Percentiles rank a stretch among this genome's conserved stretches.
These are phyloP conservation scores for Odontesthes bonariensis DNA, from an alignment of 2,113 vertebrate species.

Conservation along the genomic window DNA sequence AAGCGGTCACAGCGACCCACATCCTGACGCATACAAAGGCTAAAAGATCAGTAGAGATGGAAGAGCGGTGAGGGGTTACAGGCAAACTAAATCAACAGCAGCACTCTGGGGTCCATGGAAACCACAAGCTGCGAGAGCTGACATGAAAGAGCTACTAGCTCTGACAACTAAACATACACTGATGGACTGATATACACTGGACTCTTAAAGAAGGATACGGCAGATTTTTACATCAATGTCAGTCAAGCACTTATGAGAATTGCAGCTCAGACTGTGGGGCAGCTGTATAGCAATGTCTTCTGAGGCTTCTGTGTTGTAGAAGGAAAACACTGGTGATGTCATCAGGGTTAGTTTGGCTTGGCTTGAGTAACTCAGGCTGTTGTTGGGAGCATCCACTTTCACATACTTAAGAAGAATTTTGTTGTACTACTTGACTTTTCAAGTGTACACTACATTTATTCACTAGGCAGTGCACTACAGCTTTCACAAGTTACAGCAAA, in stretches of 20 bases:
- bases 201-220: not conserved
- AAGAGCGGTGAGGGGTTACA: slow-evolving; percentile 23
- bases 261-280: not conserved
- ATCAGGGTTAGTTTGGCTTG: not conserved
- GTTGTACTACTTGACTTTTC: not conserved
- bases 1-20: slow-evolving; percentile 28
- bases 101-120: slow-evolving; percentile 1
- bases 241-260: not conserved
- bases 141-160: not conserved
- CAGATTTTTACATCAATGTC: not conserved
- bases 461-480: not conserved
- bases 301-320: not conserved
- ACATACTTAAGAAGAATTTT: not conserved
- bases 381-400: not conserved
- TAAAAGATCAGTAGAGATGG: slow-evolving; percentile 36
- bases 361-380: not conserved
- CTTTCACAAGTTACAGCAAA: no score
- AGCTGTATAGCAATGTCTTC: not conserved
- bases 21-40: slow-evolving; percentile 28
- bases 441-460: not conserved
- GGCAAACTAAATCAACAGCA: slow-evolving; percentile 37
- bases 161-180: not conserved
- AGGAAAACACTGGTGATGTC: not conserved
- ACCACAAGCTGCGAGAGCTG: slow-evolving; percentile 16
- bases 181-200: slow-evolving; percentile 7